A percentile compares a stretch with the other conserved stretches of the same genome.
Evolutionary conservation across 64 coral and sea anemone species (phyloP).

Genomic region (Stichodactyla helianthus): DNA sequence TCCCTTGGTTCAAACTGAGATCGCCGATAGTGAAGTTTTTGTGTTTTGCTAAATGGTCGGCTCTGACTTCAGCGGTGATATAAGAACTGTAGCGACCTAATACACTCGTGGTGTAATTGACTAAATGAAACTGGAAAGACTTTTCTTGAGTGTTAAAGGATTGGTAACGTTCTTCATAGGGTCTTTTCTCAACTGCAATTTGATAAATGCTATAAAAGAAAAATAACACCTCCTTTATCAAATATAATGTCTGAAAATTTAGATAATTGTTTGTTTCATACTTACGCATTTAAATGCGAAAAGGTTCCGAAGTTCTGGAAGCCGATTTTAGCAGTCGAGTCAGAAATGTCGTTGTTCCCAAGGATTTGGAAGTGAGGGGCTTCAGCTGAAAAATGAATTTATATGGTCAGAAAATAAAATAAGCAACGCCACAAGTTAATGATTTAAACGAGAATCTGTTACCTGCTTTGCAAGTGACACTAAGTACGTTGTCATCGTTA

Average conservation of each 20-base stretch:
- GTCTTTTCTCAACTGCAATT: background rate
- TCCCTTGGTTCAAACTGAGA: background rate
- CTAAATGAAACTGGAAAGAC: background rate
- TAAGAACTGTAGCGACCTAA: background rate
- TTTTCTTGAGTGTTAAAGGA: background rate
- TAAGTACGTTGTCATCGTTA: background rate
- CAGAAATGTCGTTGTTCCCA: background rate
- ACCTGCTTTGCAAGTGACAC: conserved; percentile 13
- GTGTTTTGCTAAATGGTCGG: background rate
- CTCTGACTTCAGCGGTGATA: background rate
- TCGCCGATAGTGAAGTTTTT: background rate
- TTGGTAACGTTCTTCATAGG: background rate
- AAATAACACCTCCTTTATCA: background rate
- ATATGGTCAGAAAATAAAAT: background rate
- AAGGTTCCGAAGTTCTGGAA: background rate
- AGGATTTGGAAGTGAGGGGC: conserved; percentile 7
- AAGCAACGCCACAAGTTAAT: background rate
- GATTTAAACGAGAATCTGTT: background rate
- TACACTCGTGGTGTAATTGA: background rate
- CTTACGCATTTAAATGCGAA: background rate
- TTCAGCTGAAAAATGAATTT: background rate
- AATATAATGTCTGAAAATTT: background rate
- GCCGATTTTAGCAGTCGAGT: background rate
- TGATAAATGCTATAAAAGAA: background rate
- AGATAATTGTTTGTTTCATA: background rate